A percentile compares a stretch with the other conserved stretches of the same genome.
Evolutionary conservation across 2,113 vertebrate genomes (phyloP).

Genomic region (Campylomormyrus tamandua): DNA sequence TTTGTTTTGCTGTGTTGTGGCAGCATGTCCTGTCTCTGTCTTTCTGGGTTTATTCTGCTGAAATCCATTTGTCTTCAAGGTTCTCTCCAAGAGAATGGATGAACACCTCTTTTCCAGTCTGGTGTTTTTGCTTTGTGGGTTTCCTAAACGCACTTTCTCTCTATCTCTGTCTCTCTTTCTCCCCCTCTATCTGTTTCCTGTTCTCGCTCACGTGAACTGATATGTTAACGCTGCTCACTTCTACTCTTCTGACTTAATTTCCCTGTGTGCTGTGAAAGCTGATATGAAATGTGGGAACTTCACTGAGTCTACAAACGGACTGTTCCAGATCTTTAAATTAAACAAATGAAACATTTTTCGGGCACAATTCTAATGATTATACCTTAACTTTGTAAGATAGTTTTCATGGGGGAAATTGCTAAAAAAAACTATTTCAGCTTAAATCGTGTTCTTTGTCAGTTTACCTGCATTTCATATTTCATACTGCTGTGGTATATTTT

Average conservation of each 20-base stretch:
- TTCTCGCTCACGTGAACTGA: slow-evolving; percentile 51
- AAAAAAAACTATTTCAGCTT: slow-evolving; percentile 44
- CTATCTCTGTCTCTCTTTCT: slow-evolving; percentile 35
- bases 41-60: slow-evolving; percentile 62
- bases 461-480: slow-evolving; percentile 71
- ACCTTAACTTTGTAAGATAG: slow-evolving; percentile 32
- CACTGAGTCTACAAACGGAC: not conserved
- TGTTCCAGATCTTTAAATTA: not conserved
- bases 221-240: slow-evolving; percentile 49
- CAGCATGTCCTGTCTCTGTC: slow-evolving; percentile 42
- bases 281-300: slow-evolving; percentile 71
- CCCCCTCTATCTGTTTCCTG: slow-evolving; percentile 32
- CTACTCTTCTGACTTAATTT: slow-evolving; percentile 48
- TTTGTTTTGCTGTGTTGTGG: not conserved
- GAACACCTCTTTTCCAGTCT: slow-evolving; percentile 68
- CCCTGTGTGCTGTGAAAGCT: slow-evolving; percentile 64
- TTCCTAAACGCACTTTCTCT: slow-evolving; percentile 44
- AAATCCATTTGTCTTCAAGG: slow-evolving; percentile 81
- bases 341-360: slow-evolving; percentile 34
- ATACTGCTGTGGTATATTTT: slow-evolving; percentile 59
- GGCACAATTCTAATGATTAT: slow-evolving; percentile 23
- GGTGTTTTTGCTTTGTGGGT: slow-evolving; percentile 72
- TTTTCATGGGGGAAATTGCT: slow-evolving; percentile 68
- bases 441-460: slow-evolving; percentile 62
- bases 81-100: slow-evolving; percentile 73